phyloP scores from a whole-genome alignment of 2,888 invertebrate genomes.

The Muscina levida region DNA sequence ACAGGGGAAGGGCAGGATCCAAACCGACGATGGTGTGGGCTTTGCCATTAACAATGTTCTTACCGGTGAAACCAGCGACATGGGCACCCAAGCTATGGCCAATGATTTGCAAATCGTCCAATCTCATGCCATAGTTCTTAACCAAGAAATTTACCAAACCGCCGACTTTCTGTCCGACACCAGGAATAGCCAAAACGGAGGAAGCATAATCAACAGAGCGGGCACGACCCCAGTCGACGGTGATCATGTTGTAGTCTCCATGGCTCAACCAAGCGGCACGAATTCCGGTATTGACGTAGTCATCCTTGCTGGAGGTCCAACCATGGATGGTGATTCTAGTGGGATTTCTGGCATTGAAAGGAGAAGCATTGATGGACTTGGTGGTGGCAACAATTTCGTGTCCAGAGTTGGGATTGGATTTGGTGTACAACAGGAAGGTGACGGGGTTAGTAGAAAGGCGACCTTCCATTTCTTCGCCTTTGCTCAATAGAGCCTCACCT shows the following conservation, averaged over 20 bases:
- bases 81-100: conserved; percentile 84
- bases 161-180: conserved; percentile 73
- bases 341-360: conserved; percentile 68
- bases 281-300: conserved; percentile 73
- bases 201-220: conserved; percentile 82
- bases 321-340: conserved; percentile 81
- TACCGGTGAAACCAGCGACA: conserved; percentile 83
- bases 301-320: conserved; percentile 82
- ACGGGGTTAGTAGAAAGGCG: conserved; percentile 28
- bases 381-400: conserved; percentile 67
- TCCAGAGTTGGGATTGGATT: conserved; percentile 69
- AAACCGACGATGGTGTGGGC: conserved; percentile 82
- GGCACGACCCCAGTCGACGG: conserved; percentile 83
- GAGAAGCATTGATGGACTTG: conserved; percentile 64
- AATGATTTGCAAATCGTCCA: conserved; percentile 81
- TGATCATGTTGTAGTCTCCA: conserved; percentile 83
- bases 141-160: conserved; percentile 78
- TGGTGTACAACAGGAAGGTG: conserved; percentile 72
- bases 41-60: conserved; percentile 81
- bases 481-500: conserved; percentile 21
- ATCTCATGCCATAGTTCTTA: conserved; percentile 79
- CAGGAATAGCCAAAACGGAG: conserved; percentile 79
- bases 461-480: conserved; percentile 1
- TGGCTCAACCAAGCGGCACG: conserved; percentile 81
- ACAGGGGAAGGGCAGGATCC: conserved; percentile 76